Evolutionary conservation across 1,140 invertebrate species (phyloP), one percentile per base, ranked within the genome.

Genomic region (Musca domestica): DNA sequence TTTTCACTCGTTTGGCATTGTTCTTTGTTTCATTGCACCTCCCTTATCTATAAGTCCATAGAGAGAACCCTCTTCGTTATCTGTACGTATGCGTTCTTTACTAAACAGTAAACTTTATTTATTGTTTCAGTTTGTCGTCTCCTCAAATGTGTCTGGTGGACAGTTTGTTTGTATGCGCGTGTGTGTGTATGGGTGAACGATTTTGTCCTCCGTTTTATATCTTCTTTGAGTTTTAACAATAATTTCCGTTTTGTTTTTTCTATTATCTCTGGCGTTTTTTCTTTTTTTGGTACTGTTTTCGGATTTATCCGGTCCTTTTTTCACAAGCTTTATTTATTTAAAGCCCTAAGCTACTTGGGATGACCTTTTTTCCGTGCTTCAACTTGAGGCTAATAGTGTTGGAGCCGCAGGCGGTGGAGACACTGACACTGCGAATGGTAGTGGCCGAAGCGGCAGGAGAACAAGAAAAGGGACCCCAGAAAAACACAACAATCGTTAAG

Each of bases 221-320:
- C 34, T 61, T 61, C 17, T 34, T 20, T 41, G 7, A 9, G 17
- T 23, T 34, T 61, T 61, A 34, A 61, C 56, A 61, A 61, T 61
- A 61, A 61, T 61, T 61, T 61, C 56, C 56, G 56, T 61, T 61
- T 61, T 61, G 56, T 61, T 61, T 61, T 30, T 41, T 34, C 56
- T 61, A 61, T 41, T 61, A 61, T 20, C 27, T 20, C 27, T 61
- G 27, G 19, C 19, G 22, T 56, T 56, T 54, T 52, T 51, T 46
- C 1, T 15, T 46, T 46, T 61, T 61, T 61, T 19, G 6, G 27
- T 61, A 34, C 19, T 34, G 27, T 34, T 19, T 61, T 14, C 27
- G 27, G 27, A 20, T 58, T 58, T 34, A 19, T 61, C 17, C 27
- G n/a, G 27, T 34, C 56, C 56, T 61, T 61, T 61, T 61, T 61